phyloP scores from a whole-genome alignment of 2,888 invertebrate genomes.

The Alentia gelatinosa region DNA sequence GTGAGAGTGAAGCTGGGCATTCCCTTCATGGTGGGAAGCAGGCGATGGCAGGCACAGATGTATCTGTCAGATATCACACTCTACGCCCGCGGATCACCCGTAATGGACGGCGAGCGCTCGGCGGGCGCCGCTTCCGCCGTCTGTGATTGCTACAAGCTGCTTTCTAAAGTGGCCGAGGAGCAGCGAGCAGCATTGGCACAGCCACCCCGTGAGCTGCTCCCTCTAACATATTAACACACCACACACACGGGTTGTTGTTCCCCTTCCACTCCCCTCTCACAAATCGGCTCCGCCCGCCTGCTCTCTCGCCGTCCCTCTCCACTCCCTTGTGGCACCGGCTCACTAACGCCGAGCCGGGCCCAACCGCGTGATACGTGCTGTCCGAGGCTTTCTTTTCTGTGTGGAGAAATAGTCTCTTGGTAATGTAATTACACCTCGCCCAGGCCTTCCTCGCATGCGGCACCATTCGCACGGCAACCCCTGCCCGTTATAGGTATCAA shows the following conservation, averaged over 20 bases:
- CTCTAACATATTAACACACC: too few species aligned
- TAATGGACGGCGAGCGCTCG: not conserved
- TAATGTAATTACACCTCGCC: not conserved
- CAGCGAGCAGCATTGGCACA: too few species aligned
- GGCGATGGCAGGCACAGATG: not conserved
- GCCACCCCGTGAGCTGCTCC: too few species aligned
- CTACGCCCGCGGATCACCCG: not conserved
- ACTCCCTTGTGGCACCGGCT: too few species aligned
- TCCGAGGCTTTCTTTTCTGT: not conserved
- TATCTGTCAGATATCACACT: not conserved
- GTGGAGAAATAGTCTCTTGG: not conserved
- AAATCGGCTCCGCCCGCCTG: not conserved
- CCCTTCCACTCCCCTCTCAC: too few species aligned
- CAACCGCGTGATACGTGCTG: not conserved
- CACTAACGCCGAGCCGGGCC: not conserved
- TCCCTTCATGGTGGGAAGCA: too few species aligned
- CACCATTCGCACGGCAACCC: not conserved
- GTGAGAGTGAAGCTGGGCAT: too few species aligned
- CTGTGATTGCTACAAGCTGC: conserved; percentile 18
- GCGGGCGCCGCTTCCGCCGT: not conserved
- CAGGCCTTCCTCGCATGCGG: not conserved
- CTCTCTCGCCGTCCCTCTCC: not conserved
- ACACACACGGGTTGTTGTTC: too few species aligned
- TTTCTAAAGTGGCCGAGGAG: not conserved
- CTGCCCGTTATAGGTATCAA: not conserved